Evolutionary conservation across 2,888 invertebrate species (phyloP), one percentile per base, ranked within the genome.

Genomic region (Dermolepida albohirtum): DNA sequence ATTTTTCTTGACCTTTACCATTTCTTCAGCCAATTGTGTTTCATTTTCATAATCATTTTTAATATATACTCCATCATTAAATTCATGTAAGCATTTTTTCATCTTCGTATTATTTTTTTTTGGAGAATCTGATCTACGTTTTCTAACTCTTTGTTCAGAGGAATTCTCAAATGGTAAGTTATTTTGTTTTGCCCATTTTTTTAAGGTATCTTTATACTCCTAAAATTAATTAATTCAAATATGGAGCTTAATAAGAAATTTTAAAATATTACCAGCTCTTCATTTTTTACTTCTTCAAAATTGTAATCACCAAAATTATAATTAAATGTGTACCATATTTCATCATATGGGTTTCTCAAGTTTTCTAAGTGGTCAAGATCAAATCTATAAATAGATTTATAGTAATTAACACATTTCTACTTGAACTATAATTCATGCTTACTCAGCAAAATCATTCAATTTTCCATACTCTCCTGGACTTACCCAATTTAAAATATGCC

Each of bases 401-500:
- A 63, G 6, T n/a, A n/a, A 34, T 40, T 4, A 39, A 57, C 17
- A 8, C 12, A 47, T 43, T 14, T 63, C 5, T 27, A 47, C 5
- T 22, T 49, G 7, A 8, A 22, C 6, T 34, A 34, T 22, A 4
- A 22, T 4, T 16, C 29, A 40, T 44, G 27, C 54, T 49, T 55
- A 68, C 68, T 47, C 14, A 16, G 40, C 16, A 64, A 68, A 68
- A 49, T 54, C 55, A 29, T 17, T 10, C 10, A 68, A 47, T 68
- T 68, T 68, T 22, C 68, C 68, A 54, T 64, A 68, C 40, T 47
- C 40, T 16, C 39, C 55, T 10, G 68, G 68, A 64, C 64, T 68
- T 11, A 55, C 64, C 68, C 68, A 68, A 41, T 68, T 68, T 54
- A 68, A 55, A 43, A 68, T 55, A 16, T 62, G 51, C 68, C 68